Evolutionary conservation across 1,140 invertebrate species (phyloP), one percentile per base, ranked within the genome.

Genomic region (Proctacanthus coquilletti): DNA sequence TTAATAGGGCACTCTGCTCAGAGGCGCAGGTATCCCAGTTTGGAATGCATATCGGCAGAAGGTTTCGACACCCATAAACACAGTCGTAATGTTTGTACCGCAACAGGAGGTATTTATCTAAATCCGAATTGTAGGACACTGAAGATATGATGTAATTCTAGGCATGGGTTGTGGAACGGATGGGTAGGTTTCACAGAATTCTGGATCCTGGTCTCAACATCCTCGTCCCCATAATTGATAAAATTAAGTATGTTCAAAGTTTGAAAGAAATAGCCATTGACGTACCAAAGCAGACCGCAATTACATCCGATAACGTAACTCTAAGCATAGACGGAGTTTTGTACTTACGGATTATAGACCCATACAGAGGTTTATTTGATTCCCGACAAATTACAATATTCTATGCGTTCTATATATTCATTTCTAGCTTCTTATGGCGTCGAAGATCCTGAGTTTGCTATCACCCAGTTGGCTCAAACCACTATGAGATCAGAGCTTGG

Each of bases 261-360:
- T 65, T 99, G 5, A 98, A 98, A 63, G 96, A 99, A 86, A 89
- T 98, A 43, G 92, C 94, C 0, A 98, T 99, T 51, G 94, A 98
- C 69, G 89, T 99, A 36, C 95, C 96, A 1, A 84, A 98, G 60
- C 96, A 99, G 61, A 91, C 85, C 62, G 96, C 95, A 20, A 95
- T 99, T 45, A 97, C 96, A 13, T 73, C 80, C 65, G 93, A 98
- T 63, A 98, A 97, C 69, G 96, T 99, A 1, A 93, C 87, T 3
- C 65, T 99, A 31, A 84, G 75, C 53, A 88, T 99, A 53, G 95
- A 99, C 69, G 96, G 94, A 3, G 93, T 99, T 10, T 68, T 99
- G 15, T 99, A 98, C 63, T 72, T 99, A 38, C 70, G 82, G 59
- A 84, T 99, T 46, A 69, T 88, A 39, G 83, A 99, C 69, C 80